Percentiles rank a stretch among this genome's conserved stretches.
Conservation (phyloP, 2,888 invertebrate genomes). For the Polydrusus tereticollis region DNA sequence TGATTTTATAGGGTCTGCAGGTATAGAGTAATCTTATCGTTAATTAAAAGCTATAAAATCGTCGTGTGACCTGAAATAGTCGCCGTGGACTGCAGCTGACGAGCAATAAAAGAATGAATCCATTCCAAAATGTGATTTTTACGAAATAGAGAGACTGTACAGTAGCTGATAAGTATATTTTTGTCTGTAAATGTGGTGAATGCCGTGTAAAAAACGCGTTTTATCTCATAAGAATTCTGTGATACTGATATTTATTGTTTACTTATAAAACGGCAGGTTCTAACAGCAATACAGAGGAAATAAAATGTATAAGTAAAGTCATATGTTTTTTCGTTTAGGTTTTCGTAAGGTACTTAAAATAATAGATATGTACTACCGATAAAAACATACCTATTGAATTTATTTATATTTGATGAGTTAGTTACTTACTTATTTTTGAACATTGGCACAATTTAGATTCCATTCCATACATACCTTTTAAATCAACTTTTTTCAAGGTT, state of each 20-base stretch:
- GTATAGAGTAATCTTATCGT: slow-evolving; percentile 17
- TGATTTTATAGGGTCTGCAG: slow-evolving; percentile 20
- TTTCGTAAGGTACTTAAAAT: too few species aligned
- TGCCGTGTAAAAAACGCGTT: slow-evolving; percentile 30
- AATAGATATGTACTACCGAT: too few species aligned
- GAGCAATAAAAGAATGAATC: slow-evolving; percentile 65
- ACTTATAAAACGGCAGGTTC: neutral
- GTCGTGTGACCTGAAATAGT: slow-evolving; percentile 30
- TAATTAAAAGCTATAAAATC: slow-evolving; percentile 19
- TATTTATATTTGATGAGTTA: too few species aligned
- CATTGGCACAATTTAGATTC: too few species aligned
- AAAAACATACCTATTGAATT: too few species aligned
- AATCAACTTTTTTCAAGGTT: too few species aligned
- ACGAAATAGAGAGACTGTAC: slow-evolving; percentile 64
- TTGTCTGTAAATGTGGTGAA: slow-evolving; percentile 30
- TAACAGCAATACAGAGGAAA: neutral
- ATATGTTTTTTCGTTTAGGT: neutral
- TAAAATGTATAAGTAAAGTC: neutral
- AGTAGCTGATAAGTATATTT: slow-evolving; percentile 58
- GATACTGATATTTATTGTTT: slow-evolving; percentile 40
- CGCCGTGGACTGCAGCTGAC: slow-evolving; percentile 33
- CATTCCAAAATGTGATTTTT: slow-evolving; percentile 67
- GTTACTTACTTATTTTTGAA: too few species aligned
- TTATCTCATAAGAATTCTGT: slow-evolving; percentile 54
- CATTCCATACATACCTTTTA: too few species aligned